A percentile compares a stretch with the other conserved stretches of the same genome.
Evolutionary conservation across 92 coral and sea anemone species (phyloP).

Genomic region (Paramuricea clavata): DNA sequence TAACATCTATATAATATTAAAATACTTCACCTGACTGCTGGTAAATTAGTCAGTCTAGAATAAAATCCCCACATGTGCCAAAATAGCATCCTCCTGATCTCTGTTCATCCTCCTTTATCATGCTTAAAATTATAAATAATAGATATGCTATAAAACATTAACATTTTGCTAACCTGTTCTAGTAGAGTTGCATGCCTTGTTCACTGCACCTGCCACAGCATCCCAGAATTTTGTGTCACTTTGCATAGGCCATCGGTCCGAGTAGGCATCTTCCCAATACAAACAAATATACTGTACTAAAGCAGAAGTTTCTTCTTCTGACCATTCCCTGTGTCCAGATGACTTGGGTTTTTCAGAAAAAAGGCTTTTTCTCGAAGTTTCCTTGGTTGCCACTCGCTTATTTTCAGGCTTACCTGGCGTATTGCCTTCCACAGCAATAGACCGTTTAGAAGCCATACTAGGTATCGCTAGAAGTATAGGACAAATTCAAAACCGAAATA

Average conservation of each 20-base stretch:
- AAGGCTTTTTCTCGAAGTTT: slow-evolving; percentile 4
- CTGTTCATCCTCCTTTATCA: too few relatives aligned
- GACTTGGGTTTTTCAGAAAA: background rate
- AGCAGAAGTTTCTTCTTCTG: background rate
- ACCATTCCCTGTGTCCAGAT: background rate
- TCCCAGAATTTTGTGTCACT: slow-evolving; percentile 6
- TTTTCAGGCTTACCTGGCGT: slow-evolving; percentile 21
- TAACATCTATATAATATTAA: too few relatives aligned
- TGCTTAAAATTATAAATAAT: background rate
- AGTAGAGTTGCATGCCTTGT: slow-evolving; percentile 32
- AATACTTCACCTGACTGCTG: background rate
- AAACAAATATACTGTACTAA: slow-evolving; percentile 19
- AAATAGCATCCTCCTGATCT: too few relatives aligned
- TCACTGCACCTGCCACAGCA: slow-evolving; percentile 18
- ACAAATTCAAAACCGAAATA: background rate
- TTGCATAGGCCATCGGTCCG: slow-evolving; percentile 25
- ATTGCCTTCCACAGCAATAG: slow-evolving; percentile 18
- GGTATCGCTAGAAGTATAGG: background rate
- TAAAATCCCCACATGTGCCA: too few relatives aligned
- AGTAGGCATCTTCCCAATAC: slow-evolving; percentile 12
- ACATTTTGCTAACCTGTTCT: slow-evolving; percentile 24
- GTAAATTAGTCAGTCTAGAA: background rate
- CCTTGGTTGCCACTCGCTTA: background rate
- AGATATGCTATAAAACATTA: background rate
- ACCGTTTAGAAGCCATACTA: slow-evolving; percentile 14